Conservation (phyloP, 1,140 invertebrate species). For the Brachionus plicatilis region DNA sequence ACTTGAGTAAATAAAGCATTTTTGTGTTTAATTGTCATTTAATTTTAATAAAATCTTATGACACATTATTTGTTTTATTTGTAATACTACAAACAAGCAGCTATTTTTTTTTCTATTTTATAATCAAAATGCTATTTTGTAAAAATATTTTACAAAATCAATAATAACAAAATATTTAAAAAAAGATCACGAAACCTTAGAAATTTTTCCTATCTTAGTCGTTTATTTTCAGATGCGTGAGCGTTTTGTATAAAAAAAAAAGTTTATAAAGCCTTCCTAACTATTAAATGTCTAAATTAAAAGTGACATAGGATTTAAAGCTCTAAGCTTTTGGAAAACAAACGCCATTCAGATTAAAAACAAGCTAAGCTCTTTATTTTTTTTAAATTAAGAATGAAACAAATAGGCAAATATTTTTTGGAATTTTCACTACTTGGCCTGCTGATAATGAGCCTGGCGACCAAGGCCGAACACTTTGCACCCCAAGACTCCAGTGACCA, state of each 20-base stretch:
- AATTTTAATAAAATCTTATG: not conserved
- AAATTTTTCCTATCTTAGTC: not conserved
- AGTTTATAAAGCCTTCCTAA: not conserved
- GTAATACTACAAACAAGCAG: not conserved
- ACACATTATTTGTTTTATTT: conserved; percentile 11
- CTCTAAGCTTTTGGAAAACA: conserved; percentile 2
- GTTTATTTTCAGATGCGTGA: not conserved
- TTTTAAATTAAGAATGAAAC: not conserved
- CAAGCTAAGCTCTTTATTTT: not conserved
- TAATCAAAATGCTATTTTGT: not conserved
- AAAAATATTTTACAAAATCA: not conserved
- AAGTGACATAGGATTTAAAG: conserved; percentile 16
- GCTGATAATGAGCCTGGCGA: not conserved
- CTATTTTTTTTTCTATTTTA: not conserved
- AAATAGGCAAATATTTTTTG: not conserved
- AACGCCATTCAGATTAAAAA: not conserved
- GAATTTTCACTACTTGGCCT: not conserved
- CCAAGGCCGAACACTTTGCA: not conserved
- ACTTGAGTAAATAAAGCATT: not conserved
- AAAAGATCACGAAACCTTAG: not conserved
- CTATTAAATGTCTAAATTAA: conserved; percentile 19
- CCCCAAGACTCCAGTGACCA: not conserved
- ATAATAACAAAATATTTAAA: not conserved
- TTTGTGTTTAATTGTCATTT: conserved; percentile 21
- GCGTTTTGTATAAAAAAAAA: not conserved